A percentile compares a stretch with the other conserved stretches of the same genome.
phyloP scores from a whole-genome alignment of 2,797 vertebrate genomes.

The Cyprinella venusta region DNA sequence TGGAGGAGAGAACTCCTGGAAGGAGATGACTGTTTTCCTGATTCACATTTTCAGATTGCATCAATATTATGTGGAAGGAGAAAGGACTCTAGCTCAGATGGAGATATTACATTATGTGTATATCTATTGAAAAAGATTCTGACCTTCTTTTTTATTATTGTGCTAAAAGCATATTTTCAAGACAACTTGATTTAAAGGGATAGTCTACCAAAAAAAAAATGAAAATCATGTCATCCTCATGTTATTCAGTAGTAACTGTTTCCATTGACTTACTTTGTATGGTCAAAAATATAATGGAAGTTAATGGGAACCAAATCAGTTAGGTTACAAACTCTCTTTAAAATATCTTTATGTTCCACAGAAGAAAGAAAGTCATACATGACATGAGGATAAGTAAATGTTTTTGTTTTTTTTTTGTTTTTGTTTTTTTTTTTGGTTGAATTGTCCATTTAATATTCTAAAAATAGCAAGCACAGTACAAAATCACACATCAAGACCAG shows the following conservation, averaged over 20 bases:
- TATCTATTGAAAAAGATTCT: neutral
- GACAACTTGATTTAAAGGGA: neutral
- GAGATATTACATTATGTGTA: neutral
- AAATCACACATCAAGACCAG: neutral
- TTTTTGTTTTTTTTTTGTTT: neutral
- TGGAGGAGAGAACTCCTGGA: conserved; percentile 34
- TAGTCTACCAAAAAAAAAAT: neutral
- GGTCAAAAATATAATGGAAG: neutral
- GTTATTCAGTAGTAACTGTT: neutral
- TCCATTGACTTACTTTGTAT: neutral
- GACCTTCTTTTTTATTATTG: neutral
- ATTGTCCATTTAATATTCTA: neutral
- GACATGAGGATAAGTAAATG: neutral
- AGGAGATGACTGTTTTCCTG: conserved; percentile 55
- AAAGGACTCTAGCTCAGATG: neutral
- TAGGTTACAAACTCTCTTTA: neutral
- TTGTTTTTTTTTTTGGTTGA: neutral
- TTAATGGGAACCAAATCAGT: neutral
- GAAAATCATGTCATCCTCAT: neutral
- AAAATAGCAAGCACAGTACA: neutral
- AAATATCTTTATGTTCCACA: neutral
- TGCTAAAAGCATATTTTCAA: neutral
- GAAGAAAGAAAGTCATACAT: no score
- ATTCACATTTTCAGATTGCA: conserved; percentile 49
- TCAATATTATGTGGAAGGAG: conserved; percentile 39